These are phyloP conservation scores for Panzeria rudis DNA, from an alignment of 2,888 invertebrate genomes.

Conservation along the genomic window DNA sequence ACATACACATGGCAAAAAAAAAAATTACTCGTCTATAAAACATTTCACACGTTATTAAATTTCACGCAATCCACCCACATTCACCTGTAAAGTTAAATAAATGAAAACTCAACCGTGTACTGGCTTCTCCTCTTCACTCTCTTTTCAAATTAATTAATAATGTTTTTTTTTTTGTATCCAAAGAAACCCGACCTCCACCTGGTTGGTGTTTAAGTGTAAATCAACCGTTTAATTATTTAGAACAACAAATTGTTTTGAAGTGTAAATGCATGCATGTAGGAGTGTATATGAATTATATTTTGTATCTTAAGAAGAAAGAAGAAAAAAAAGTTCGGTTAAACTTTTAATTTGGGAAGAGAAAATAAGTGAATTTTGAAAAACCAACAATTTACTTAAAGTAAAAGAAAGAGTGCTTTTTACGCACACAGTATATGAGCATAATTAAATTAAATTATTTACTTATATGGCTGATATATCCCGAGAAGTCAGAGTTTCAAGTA, in stretches of 20 bases:
- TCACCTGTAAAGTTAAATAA: conserved; percentile 33
- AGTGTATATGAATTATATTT: background rate
- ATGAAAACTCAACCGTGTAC: conserved; percentile 5
- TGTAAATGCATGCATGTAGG: background rate
- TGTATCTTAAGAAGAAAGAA: background rate
- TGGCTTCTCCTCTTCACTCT: background rate
- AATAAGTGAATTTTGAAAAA: conserved; percentile 59
- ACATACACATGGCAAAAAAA: background rate
- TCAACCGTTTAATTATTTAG: conserved; percentile 67
- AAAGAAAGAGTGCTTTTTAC: conserved; percentile 45
- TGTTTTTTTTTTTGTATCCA: conserved; percentile 7
- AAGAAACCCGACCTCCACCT: conserved; percentile 36
- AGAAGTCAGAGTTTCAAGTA: conserved; percentile 11
- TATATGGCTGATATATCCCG: background rate
- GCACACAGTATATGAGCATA: conserved; percentile 6
- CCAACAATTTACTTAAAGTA: conserved; percentile 41
- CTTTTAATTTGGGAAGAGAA: background rate
- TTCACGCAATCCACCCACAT: conserved; percentile 18
- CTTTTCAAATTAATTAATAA: conserved; percentile 32
- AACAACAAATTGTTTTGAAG: conserved; percentile 55
- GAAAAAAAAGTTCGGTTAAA: background rate
- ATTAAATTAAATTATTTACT: conserved; percentile 28
- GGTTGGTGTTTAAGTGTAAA: conserved; percentile 48
- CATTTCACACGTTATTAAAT: background rate
- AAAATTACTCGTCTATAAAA: background rate